phyloP scores from a whole-genome alignment of 2,888 invertebrate genomes.

The Mimumesa dahlbomi region DNA sequence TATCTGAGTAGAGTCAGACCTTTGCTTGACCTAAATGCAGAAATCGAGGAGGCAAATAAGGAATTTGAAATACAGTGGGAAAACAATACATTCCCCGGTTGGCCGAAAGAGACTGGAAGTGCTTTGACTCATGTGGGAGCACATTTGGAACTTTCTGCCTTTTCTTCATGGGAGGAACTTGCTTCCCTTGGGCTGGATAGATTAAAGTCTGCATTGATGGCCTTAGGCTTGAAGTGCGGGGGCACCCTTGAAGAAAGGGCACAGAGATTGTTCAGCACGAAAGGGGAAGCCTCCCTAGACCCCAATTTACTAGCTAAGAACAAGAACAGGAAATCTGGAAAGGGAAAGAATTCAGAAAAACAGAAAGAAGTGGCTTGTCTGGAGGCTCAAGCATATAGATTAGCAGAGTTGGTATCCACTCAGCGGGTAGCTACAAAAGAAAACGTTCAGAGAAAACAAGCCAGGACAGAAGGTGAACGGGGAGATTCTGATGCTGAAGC shows the following conservation, averaged over 20 bases:
- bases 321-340: constrained; percentile 86
- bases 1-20: constrained; percentile 93
- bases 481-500: constrained; percentile 96
- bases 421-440: constrained; percentile 96
- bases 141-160: constrained; percentile 98
- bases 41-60: constrained; percentile 88
- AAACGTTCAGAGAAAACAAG: constrained; percentile 99
- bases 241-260: constrained; percentile 99
- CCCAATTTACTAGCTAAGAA: constrained; percentile 95
- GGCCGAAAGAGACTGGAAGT: constrained; percentile 97
- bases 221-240: constrained; percentile 98
- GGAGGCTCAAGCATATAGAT: constrained; percentile 94
- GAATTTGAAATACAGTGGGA: constrained; percentile 95
- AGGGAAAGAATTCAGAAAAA: constrained; percentile 85
- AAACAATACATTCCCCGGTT: constrained; percentile 94
- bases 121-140: constrained; percentile 97
- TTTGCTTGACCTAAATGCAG: constrained; percentile 89
- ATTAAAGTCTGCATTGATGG: constrained; percentile 97
- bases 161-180: constrained; percentile 97
- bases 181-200: constrained; percentile 98
- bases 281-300: constrained; percentile 96
- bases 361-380: constrained; percentile 93
- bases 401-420: constrained; percentile 91
- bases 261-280: constrained; percentile 96
- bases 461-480: constrained; percentile 95